Conservation (phyloP, 2,888 invertebrate genomes). For the Troglohyphantes excavatus region DNA sequence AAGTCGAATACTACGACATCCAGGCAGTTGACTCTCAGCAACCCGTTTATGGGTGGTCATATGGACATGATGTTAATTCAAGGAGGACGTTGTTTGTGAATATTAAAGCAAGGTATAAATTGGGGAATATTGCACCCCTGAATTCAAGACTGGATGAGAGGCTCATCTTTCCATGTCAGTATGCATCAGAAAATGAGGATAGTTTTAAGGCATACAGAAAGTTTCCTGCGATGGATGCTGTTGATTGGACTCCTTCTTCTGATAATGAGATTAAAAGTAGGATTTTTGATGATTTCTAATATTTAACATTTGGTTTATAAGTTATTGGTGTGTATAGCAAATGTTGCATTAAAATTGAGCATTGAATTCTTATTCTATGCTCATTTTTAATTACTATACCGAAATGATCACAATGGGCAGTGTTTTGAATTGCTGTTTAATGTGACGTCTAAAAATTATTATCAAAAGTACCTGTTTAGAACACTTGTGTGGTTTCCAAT, state of each 20-base stretch:
- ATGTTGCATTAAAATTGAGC: too few relatives aligned
- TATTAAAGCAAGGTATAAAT: slow-evolving; percentile 60
- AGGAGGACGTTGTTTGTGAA: slow-evolving; percentile 67
- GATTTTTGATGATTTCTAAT: background rate
- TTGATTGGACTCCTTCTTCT: slow-evolving; percentile 47
- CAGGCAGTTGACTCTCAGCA: slow-evolving; percentile 55
- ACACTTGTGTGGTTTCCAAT: too few relatives aligned
- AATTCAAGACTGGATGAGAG: slow-evolving; percentile 42
- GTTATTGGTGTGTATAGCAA: too few relatives aligned
- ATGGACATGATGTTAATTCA: slow-evolving; percentile 20
- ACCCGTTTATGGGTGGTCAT: slow-evolving; percentile 70
- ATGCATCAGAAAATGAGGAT: slow-evolving; percentile 52
- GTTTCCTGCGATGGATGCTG: slow-evolving; percentile 57
- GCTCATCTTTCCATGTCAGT: slow-evolving; percentile 55
- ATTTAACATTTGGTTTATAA: background rate
- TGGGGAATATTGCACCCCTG: slow-evolving; percentile 42
- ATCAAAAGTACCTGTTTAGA: too few relatives aligned
- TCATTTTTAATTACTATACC: too few relatives aligned
- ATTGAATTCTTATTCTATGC: too few relatives aligned
- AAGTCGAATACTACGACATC: slow-evolving; percentile 63
- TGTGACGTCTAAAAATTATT: too few relatives aligned
- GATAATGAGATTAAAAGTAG: slow-evolving; percentile 61
- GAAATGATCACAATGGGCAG: too few relatives aligned
- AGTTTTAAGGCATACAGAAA: slow-evolving; percentile 40
- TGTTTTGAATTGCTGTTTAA: too few relatives aligned